These are phyloP conservation scores for Stenopsyche tienmushanensis DNA, from an alignment of 1,140 invertebrate species.

Conservation along the genomic window DNA sequence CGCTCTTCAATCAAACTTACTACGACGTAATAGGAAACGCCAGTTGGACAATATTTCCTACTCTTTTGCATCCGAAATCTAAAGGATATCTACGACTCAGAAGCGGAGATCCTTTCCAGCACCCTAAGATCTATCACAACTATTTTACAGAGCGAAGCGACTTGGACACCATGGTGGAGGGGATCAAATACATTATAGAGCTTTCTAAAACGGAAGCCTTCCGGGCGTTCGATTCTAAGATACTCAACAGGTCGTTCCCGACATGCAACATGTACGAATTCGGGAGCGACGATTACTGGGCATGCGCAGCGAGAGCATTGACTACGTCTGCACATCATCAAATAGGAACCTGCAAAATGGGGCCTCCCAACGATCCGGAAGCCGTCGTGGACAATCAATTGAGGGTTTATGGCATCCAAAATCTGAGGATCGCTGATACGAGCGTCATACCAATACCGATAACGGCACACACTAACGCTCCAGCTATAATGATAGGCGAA, in stretches of 20 bases:
- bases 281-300: conserved; percentile 69
- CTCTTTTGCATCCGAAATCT: conserved; percentile 74
- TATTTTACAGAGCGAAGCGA: conserved; percentile 70
- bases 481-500: conserved; percentile 83
- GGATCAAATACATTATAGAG: conserved; percentile 63
- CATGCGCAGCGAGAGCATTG: conserved; percentile 67
- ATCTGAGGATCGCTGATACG: conserved; percentile 72
- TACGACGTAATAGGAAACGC: conserved; percentile 60
- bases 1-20: not conserved
- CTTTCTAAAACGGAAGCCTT: conserved; percentile 63
- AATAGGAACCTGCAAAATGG: conserved; percentile 75
- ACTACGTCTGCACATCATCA: conserved; percentile 70
- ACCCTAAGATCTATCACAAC: conserved; percentile 73
- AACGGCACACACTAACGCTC: conserved; percentile 71
- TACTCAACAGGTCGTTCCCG: conserved; percentile 57
- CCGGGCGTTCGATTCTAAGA: conserved; percentile 58
- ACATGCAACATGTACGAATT: conserved; percentile 59
- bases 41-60: conserved; percentile 67
- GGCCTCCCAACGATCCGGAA: conserved; percentile 60
- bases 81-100: conserved; percentile 66
- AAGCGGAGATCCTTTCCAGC: conserved; percentile 70
- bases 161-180: conserved; percentile 66
- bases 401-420: conserved; percentile 66
- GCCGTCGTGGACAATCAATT: conserved; percentile 76
- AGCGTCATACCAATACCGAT: conserved; percentile 75